Base-by-base conservation (phyloP, 2,797 vertebrate species). In the Pipistrellus kuhlii region DNA sequence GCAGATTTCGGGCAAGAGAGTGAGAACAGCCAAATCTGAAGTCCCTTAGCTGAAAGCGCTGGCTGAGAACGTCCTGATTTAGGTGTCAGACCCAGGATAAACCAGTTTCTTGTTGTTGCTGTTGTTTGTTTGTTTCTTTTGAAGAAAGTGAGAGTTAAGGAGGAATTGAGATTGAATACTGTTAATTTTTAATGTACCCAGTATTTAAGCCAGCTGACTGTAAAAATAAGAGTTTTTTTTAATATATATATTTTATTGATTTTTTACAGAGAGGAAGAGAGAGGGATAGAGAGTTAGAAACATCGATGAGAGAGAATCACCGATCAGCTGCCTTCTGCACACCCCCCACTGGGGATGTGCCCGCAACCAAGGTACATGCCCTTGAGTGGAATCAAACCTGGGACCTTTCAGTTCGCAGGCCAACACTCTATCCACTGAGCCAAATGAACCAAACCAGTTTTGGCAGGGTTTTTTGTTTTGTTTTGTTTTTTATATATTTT, bases 61-160 rank as follows among this genome's bases (percentile, higher is more conserved):
- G 48, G 11, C n/a, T 80, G 20, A 76, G 27, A 77, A 18, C 3
- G 25, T 18, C 8, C 30, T 46, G 48, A 48, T 83, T 95, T 85
- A 44, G 51, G 30, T 18, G 66, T 32, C 62, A 53, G 27, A n/a
- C 2, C 2, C 69, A 94, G 25, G 8, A n/a, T 32, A 89, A 53
- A 18, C 1, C 18, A 35, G 1, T 46, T 41, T 84, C 89, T 44
- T 23, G 8, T 23, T 9, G 6, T 55, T 55, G 18, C 8, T 55
- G 53, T 55, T 55, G 17, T 53, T 84, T 32, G 3, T 89, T 62
- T 87, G 14, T 73, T 95, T 93, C 25, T 66, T 87, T 93, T 80
- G 44, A 93, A 82, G 41, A 85, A 92, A 32, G 8, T 55, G 23
- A 73, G 35, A 44, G 32, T 57, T 55, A 89, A 44, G 7, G 27